Conservation (phyloP, 2,797 vertebrate genomes). For the Scarus forsteni region DNA sequence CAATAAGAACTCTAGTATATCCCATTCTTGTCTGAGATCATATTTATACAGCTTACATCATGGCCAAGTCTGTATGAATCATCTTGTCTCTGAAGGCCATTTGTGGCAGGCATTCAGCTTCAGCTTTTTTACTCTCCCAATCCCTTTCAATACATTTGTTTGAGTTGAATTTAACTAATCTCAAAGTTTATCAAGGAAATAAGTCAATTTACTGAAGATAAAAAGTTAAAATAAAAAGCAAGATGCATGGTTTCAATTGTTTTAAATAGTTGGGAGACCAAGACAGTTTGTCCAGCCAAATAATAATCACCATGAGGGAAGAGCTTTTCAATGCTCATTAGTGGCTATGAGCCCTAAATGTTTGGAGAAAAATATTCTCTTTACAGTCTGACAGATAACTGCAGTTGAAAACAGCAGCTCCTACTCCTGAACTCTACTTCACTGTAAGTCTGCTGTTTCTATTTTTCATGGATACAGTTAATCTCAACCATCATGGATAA, state of each 20-base stretch:
- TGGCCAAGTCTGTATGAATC: constrained; percentile 32
- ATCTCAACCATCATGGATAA: constrained; percentile 46
- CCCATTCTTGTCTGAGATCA: constrained; percentile 41
- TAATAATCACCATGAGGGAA: too few species aligned
- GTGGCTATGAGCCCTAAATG: constrained; percentile 14
- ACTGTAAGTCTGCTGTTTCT: constrained; percentile 32
- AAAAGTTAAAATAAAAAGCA: too few species aligned
- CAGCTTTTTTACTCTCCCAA: neutral
- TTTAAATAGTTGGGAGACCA: too few species aligned
- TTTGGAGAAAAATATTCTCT: constrained; percentile 16
- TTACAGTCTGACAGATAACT: constrained; percentile 14
- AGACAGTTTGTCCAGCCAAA: too few species aligned
- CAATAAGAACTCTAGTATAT: constrained; percentile 52
- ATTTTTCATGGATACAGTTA: constrained; percentile 46
- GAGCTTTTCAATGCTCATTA: neutral
- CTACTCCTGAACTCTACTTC: constrained; percentile 13
- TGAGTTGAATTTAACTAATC: constrained; percentile 17
- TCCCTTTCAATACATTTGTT: constrained; percentile 23
- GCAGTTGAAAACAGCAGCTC: constrained; percentile 34
- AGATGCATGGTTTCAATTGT: too few species aligned
- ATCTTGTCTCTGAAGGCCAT: constrained; percentile 28
- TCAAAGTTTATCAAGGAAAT: constrained; percentile 5
- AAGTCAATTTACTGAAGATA: too few species aligned
- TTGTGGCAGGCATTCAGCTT: constrained; percentile 17
- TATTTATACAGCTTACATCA: constrained; percentile 11